Percentiles rank a stretch among this genome's conserved stretches.
Evolutionary conservation across 2,797 vertebrate species (phyloP).

Genomic region (Pseudopleuronectes americanus): DNA sequence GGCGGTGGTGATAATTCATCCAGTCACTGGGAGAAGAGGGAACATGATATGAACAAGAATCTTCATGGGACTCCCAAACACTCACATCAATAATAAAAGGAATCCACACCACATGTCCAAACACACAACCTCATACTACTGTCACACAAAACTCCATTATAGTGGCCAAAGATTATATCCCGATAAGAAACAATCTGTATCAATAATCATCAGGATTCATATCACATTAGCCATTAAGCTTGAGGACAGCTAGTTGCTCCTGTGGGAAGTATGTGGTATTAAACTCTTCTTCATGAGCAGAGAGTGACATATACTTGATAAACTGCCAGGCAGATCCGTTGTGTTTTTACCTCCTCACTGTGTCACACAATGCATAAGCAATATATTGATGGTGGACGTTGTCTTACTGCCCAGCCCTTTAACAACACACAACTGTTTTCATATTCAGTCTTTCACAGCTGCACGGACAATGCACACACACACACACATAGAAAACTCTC

Average conservation of each 20-base stretch:
- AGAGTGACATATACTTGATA: too few relatives aligned
- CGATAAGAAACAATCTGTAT: too few relatives aligned
- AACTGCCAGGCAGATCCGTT: too few relatives aligned
- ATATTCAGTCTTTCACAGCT: background rate
- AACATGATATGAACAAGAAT: background rate
- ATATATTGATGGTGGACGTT: too few relatives aligned
- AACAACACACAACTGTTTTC: background rate
- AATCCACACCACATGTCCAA: background rate
- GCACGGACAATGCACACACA: background rate
- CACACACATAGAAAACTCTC: background rate
- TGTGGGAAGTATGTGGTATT: too few relatives aligned
- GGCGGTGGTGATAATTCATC: background rate
- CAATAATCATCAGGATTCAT: too few relatives aligned
- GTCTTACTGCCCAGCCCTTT: background rate
- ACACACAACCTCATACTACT: background rate
- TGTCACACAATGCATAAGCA: too few relatives aligned
- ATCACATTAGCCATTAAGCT: too few relatives aligned
- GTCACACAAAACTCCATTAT: background rate
- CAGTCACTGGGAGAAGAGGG: background rate
- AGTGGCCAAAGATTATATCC: too few relatives aligned
- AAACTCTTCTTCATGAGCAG: too few relatives aligned
- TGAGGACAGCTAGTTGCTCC: too few relatives aligned
- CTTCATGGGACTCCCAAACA: constrained; percentile 2
- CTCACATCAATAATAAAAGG: background rate
- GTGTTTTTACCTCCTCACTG: too few relatives aligned